Percentiles rank a stretch among this genome's conserved stretches.
Conservation (phyloP, 1,140 invertebrate species). For the Rhagoletis pomonella region DNA sequence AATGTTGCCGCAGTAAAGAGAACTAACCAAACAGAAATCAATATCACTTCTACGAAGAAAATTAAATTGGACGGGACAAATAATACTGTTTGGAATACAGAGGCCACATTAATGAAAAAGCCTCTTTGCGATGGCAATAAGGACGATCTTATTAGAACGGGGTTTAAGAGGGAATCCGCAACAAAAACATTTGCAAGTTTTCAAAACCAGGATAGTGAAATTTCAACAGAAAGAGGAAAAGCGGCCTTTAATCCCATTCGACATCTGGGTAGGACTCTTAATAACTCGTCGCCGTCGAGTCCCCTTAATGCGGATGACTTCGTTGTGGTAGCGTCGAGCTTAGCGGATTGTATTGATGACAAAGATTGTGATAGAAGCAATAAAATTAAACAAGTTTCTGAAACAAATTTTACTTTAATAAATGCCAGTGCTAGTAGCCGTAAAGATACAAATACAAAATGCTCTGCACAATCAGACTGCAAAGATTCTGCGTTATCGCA, state of each 20-base stretch:
- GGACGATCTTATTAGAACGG: not conserved
- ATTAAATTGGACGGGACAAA: conserved; percentile 16
- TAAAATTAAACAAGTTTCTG: conserved; percentile 4
- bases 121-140: not conserved
- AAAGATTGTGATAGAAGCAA: conserved; percentile 38
- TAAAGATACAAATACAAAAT: conserved; percentile 6
- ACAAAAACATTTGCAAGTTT: conserved; percentile 31
- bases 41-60: conserved; percentile 30
- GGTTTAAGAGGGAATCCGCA: not conserved
- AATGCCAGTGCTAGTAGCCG: not conserved
- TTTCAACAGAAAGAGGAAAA: conserved; percentile 12
- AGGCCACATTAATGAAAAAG: conserved; percentile 16
- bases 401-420: not conserved
- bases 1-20: not conserved
- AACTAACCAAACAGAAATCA: conserved; percentile 3
- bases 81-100: conserved; percentile 27
- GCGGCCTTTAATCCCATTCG: not conserved
- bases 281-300: not conserved
- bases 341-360: not conserved
- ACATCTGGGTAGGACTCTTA: not conserved
- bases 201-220: conserved; percentile 38
- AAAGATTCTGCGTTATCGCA: not conserved
- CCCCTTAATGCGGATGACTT: not conserved
- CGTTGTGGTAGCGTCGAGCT: not conserved
- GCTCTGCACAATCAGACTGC: not conserved